A percentile compares a stretch with the other conserved stretches of the same genome.
These are phyloP conservation scores for Acronicta aceris DNA, from an alignment of 2,888 invertebrate genomes.

Conservation along the genomic window DNA sequence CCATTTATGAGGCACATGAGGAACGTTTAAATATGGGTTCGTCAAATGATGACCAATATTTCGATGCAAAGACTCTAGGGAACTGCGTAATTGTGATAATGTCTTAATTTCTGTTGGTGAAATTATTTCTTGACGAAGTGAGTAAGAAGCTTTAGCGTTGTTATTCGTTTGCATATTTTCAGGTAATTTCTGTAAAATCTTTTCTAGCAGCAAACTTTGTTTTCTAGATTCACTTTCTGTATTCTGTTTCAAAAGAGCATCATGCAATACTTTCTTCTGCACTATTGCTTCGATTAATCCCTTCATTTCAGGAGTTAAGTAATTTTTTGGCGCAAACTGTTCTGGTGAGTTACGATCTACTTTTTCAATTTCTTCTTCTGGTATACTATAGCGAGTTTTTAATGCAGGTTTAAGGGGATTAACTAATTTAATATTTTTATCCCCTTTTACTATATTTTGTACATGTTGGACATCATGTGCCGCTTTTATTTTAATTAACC, in stretches of 20 bases:
- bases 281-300: constrained; percentile 28
- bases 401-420: not conserved
- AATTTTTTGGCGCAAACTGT: constrained; percentile 6
- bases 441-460: constrained; percentile 14
- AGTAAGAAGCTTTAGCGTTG: constrained; percentile 23
- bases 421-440: constrained; percentile 5
- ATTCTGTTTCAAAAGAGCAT: constrained; percentile 28
- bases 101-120: constrained; percentile 11
- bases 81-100: constrained; percentile 12
- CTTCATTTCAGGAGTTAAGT: constrained; percentile 22
- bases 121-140: constrained; percentile 19
- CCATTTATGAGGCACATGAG: constrained; percentile 25
- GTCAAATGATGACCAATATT: constrained; percentile 18
- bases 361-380: constrained; percentile 21
- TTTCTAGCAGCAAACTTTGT: constrained; percentile 40
- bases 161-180: constrained; percentile 15
- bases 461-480: constrained; percentile 4
- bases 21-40: constrained; percentile 27
- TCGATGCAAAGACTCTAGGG: constrained; percentile 12
- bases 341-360: not conserved
- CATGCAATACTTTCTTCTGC: constrained; percentile 25
- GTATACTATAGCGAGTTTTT: constrained; percentile 16
- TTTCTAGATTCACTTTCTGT: constrained; percentile 32
- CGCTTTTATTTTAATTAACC: constrained; percentile 2
- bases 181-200: constrained; percentile 46